Evolutionary conservation across 1,140 invertebrate species (phyloP).

Genomic region (Brachionus paranguensis): DNA sequence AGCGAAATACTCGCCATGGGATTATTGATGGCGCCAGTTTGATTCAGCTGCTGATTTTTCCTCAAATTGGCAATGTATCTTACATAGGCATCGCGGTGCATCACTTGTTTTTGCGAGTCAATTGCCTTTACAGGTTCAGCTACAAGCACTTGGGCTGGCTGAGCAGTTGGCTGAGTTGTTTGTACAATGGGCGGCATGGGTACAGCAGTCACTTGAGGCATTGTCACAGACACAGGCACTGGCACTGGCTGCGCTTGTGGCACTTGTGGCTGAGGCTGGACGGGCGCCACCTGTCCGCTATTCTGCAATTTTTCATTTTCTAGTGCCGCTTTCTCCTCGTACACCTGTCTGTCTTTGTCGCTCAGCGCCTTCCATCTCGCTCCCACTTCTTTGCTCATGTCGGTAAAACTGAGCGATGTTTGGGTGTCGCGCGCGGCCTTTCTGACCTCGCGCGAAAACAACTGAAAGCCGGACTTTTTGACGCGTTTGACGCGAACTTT

Average conservation of each 20-base stretch:
- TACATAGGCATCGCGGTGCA: not conserved
- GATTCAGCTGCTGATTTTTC: not conserved
- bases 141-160: not conserved
- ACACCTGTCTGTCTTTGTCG: not conserved
- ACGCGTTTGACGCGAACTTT: not conserved
- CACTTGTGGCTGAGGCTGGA: not conserved
- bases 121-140: not conserved
- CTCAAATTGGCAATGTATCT: slow-evolving; percentile 16
- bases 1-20: not conserved
- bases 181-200: not conserved
- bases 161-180: not conserved
- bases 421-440: not conserved
- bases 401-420: not conserved
- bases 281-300: not conserved
- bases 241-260: not conserved
- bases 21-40: not conserved
- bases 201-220: not conserved
- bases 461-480: slow-evolving; percentile 19
- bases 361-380: slow-evolving; percentile 14
- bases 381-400: slow-evolving; percentile 35
- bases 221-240: not conserved
- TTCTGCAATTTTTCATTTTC: not conserved
- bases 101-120: not conserved
- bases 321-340: not conserved
- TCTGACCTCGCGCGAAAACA: not conserved